Base-by-base conservation (phyloP, 2,797 vertebrate species). In the Gambusia yucatana region DNA sequence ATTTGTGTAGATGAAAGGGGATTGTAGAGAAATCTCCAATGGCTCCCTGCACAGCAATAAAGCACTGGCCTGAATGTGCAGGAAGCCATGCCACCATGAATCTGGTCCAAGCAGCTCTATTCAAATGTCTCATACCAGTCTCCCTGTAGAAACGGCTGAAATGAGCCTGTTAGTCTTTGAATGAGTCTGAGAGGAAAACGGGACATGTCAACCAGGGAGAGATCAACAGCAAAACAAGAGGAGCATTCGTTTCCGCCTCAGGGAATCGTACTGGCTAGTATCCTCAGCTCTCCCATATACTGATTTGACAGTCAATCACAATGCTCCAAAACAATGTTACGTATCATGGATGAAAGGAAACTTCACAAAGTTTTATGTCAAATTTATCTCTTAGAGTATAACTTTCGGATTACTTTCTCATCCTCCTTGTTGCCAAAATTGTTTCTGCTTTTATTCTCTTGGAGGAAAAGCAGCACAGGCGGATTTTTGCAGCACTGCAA, bases 211-310 rank as follows among this genome's bases (percentile, higher is more conserved):
- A 92, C 94, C 89, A 86, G 90, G 83, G 92, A 92, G 91, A 91
- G 92, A 95, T 95, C 94, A 95, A 93, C 95, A 93, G 88, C 86
- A 90, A 92, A 94, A 94, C 89, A 91, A 94, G 92, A 92, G 91
- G 91, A 94, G 93, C 92, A 72, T 87, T 94, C 28, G 77, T 92
- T 92, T 92, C 80, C 55, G 93, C 96, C 95, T 93, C 81, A 33
- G 94, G 95, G 94, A 94, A 83, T 91, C 92, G 87, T 79, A 84
- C 89, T 84, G 80, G 89, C 89, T 77, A 71, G 77, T 90, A 86
- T 93, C 87, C 86, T 77, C 84, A 44, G 83, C 92, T 91, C 89
- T 88, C 78, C 85, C 76, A 82, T 93, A 86, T 87, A 90, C 89
- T 85, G 91, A 94, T 94, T 90, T 94, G 94, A 94, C 93, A 95